A percentile compares a stretch with the other conserved stretches of the same genome.
phyloP scores from a whole-genome alignment of 2,888 invertebrate genomes.

The Dryococelus australis region DNA sequence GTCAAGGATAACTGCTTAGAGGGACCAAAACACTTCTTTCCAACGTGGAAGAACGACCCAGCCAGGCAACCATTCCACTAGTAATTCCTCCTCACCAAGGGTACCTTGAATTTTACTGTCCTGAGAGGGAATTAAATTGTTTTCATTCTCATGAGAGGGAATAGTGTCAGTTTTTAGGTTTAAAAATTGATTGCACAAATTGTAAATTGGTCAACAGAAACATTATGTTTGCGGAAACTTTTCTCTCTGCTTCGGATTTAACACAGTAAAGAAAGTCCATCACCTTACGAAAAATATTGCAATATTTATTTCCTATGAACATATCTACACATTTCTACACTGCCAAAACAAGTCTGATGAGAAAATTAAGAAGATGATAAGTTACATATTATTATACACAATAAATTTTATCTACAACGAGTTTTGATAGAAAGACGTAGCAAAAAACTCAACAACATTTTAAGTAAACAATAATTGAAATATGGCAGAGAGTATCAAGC shows the following conservation, averaged over 20 bases:
- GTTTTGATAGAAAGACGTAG: neutral
- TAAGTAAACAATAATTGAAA: neutral
- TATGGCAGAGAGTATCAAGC: neutral
- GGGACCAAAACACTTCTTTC: too few species aligned
- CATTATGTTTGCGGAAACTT: too few species aligned
- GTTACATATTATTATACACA: neutral
- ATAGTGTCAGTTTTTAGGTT: too few species aligned
- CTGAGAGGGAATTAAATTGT: too few species aligned
- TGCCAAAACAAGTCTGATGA: conserved; percentile 4
- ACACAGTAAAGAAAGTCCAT: neutral
- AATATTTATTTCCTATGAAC: conserved; percentile 10
- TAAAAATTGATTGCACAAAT: too few species aligned
- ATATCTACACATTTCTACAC: neutral
- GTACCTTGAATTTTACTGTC: too few species aligned
- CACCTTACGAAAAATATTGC: conserved; percentile 6
- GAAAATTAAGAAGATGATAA: neutral
- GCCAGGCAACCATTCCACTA: too few species aligned
- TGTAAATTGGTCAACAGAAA: too few species aligned
- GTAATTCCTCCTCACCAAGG: too few species aligned
- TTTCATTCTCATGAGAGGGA: too few species aligned
- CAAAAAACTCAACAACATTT: conserved; percentile 16
- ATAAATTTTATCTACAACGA: neutral
- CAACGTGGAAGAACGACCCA: too few species aligned
- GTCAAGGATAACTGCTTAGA: too few species aligned
- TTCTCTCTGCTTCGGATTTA: neutral